Base-by-base conservation (phyloP, 2,113 vertebrate species). In the Meles meles region DNA sequence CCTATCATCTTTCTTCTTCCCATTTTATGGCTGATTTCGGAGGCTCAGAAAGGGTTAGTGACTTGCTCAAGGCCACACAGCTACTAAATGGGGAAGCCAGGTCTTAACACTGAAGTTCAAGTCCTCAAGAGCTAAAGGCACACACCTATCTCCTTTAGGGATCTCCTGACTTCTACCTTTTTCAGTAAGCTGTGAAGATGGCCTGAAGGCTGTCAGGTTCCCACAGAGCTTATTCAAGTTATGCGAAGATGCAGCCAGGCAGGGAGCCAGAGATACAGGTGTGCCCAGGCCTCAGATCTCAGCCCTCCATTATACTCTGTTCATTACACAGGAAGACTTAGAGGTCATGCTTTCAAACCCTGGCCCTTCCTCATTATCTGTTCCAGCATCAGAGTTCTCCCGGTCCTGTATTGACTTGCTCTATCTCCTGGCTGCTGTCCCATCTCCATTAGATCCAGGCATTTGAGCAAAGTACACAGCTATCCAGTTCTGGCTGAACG, bases 301-400 rank as follows among this genome's bases (percentile, higher is more conserved):
- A 96, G 89, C 44, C 79, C 85, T 92, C 83, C 96, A 94, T 96
- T 97, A 81, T 82, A 34, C 52, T 77, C 96, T 57, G 97, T 92
- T 96, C 98, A 98, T 98, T 98, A 97, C 98, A 97, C 96, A 97
- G 92, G 95, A 97, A 97, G 95, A 95, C 96, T 90, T 61, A 42
- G 87, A 96, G 97, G 98, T 97, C 97, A 97, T 0, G 93, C 98
- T 98, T 97, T 97, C 98, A 98, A 94, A 97, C 37, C 87, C 96
- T 90, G 93, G 95, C 90, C 98, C 95, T 96, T 90, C 86, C 96
- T 94, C 97, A 83, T 85, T 97, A 97, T 97, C 98, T 85, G 94
- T 83, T 59, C 89, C 71, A 63, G 96, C 95, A 95, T 97, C 97
- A 82, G 92, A 37, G 76, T 34, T 96, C 93, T 92, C 90, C 76